Conservation (phyloP, 1,140 invertebrate genomes). For the Sesamia nonagrioides region DNA sequence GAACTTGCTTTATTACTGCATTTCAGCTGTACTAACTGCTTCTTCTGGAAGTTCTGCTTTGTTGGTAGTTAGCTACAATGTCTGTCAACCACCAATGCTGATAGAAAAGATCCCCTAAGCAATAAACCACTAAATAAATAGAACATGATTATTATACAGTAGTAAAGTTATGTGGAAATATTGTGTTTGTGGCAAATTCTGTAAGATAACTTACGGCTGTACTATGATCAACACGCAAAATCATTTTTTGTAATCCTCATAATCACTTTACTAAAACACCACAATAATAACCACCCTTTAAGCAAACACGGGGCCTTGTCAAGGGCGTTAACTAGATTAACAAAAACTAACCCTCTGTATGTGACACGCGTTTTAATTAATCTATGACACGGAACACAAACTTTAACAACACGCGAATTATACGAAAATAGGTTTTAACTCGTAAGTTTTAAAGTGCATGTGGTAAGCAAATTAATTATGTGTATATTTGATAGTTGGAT, state of each 20-base stretch:
- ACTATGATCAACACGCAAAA: neutral
- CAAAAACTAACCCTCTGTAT: slow-evolving; percentile 27
- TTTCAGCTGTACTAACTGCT: too few relatives aligned
- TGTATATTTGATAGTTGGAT: neutral
- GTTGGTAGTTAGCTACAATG: too few relatives aligned
- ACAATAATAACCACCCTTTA: slow-evolving; percentile 5
- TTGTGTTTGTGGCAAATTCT: too few relatives aligned
- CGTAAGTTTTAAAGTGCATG: slow-evolving; percentile 21
- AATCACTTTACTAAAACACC: neutral
- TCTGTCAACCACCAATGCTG: too few relatives aligned
- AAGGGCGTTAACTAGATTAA: slow-evolving; percentile 38
- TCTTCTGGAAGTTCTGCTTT: too few relatives aligned
- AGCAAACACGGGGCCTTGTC: slow-evolving; percentile 10
- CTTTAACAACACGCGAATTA: neutral
- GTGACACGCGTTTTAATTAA: slow-evolving; percentile 16
- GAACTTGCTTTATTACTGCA: too few relatives aligned
- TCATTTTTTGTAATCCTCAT: slow-evolving; percentile 14
- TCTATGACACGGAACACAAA: slow-evolving; percentile 26
- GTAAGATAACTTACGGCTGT: too few relatives aligned
- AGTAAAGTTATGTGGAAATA: too few relatives aligned
- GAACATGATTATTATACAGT: too few relatives aligned
- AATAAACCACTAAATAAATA: too few relatives aligned
- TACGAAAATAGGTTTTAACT: neutral
- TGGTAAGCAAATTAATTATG: neutral
- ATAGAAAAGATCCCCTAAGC: too few relatives aligned